Base-by-base conservation (phyloP, 2,113 vertebrate genomes). In the Willisornis vidua region DNA sequence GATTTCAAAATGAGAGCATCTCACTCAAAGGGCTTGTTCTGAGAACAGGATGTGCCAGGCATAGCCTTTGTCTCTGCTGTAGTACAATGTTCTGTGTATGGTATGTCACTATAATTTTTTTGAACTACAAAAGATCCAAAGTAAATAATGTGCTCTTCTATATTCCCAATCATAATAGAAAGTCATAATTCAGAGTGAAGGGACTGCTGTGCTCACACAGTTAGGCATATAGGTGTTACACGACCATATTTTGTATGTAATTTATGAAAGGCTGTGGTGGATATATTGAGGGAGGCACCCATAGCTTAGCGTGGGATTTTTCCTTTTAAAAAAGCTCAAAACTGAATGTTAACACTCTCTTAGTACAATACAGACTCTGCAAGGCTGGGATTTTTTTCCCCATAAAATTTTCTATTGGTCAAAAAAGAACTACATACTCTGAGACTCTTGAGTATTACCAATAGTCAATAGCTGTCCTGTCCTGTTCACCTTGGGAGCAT, bases 41-140 rank as follows among this genome's bases (percentile, higher is more conserved):
- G 55, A 55, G 63, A 76, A 70, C 16, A 74, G 14, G 12, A 48
- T 15, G 41, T 68, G 63, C 67, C 31, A 68, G 54, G 25, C 19
- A 28, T 3, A 9, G 72, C 19, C n/a, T 33, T 29, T 33, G 17
- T 25, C 55, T 46, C 43, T 49, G 23, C n/a, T 58, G n/a, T 20
- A 39, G 16, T 24, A 49, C 3, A 1, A 48, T 1, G 29, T 5
- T 26, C 15, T 18, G 3, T 7, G 11, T 33, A 41, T 0, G 0
- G 8, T 2, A 41, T 0, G 0, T 48, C 31, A 24, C 10, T 37
- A 2, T 43, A 31, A 6, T 4, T 28, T n/a, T 51, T 49, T n/a
- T 63, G 3, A 37, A 41, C 3, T 26, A 28, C 18, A 13, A 11
- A 68, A 85, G 13, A 70, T 9, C 5, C 0, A 3, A 51, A 84